Conservation (phyloP, 2,888 invertebrate species). For the Argynnis bischoffii region DNA sequence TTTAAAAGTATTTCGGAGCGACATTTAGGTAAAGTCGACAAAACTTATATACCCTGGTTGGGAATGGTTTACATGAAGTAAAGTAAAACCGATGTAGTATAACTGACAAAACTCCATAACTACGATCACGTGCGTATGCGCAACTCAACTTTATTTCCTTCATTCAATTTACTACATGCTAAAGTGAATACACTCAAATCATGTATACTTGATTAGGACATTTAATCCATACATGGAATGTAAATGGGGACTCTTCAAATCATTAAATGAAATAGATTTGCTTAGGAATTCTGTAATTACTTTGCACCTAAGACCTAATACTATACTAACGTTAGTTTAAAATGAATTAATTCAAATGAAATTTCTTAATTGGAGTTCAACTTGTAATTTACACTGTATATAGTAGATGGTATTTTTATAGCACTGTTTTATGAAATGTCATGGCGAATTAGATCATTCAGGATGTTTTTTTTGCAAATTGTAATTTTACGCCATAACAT, state of each 20-base stretch:
- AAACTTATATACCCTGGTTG: too few relatives aligned
- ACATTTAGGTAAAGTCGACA: too few relatives aligned
- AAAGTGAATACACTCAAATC: too few relatives aligned
- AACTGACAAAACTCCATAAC: too few relatives aligned
- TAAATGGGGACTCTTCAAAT: not conserved
- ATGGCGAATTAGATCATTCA: slow-evolving; percentile 6
- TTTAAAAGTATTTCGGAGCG: too few relatives aligned
- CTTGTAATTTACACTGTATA: slow-evolving; percentile 19
- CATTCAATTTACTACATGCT: too few relatives aligned
- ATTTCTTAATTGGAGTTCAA: slow-evolving; percentile 14
- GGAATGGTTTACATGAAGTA: too few relatives aligned
- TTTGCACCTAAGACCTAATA: not conserved
- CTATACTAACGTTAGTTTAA: not conserved
- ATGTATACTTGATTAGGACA: slow-evolving; percentile 4
- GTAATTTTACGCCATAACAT: not conserved
- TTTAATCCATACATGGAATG: not conserved
- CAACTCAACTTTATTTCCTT: too few relatives aligned
- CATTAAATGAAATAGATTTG: slow-evolving; percentile 10
- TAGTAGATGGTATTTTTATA: slow-evolving; percentile 20
- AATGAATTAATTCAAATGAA: slow-evolving; percentile 21
- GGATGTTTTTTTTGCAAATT: not conserved
- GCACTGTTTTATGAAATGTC: slow-evolving; percentile 9
- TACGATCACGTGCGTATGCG: too few relatives aligned
- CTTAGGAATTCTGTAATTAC: slow-evolving; percentile 15
- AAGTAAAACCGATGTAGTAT: too few relatives aligned